Evolutionary conservation across 1,140 invertebrate genomes (phyloP).

Genomic region (Hydropsyche tenuis): DNA sequence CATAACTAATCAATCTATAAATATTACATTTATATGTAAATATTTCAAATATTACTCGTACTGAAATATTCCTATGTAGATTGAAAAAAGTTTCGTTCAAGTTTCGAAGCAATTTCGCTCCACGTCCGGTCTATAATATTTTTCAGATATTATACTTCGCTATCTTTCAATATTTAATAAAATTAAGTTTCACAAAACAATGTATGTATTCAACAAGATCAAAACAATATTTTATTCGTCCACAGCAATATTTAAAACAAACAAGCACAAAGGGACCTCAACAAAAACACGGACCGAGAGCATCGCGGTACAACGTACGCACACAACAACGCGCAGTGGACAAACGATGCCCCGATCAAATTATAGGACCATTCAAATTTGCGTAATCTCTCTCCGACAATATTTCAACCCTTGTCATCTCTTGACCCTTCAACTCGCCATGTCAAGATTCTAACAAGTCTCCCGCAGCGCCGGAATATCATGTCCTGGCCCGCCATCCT

Average conservation of each 20-base stretch:
- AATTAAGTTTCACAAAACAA: too few relatives aligned
- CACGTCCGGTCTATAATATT: too few relatives aligned
- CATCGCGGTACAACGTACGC: too few relatives aligned
- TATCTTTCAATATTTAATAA: too few relatives aligned
- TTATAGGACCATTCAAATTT: slow-evolving; percentile 38
- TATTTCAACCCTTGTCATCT: slow-evolving; percentile 42
- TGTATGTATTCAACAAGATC: too few relatives aligned
- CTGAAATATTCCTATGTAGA: too few relatives aligned
- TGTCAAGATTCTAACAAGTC: slow-evolving; percentile 41
- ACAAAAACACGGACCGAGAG: slow-evolving; percentile 11
- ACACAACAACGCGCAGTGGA: slow-evolving; percentile 23
- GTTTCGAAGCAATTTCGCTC: too few relatives aligned
- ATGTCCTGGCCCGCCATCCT: slow-evolving; percentile 9
- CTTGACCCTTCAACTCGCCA: slow-evolving; percentile 34
- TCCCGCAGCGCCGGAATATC: slow-evolving; percentile 23
- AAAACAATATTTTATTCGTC: not conserved
- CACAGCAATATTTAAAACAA: not conserved
- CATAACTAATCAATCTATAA: too few relatives aligned
- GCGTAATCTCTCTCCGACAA: slow-evolving; percentile 39
- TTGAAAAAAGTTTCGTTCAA: too few relatives aligned
- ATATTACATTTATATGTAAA: too few relatives aligned
- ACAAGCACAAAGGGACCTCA: not conserved
- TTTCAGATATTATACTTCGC: too few relatives aligned
- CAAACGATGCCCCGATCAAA: slow-evolving; percentile 31
- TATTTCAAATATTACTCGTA: too few relatives aligned